phyloP scores from a whole-genome alignment of 1,140 invertebrate genomes.

The Alviniconcha marisindica region DNA sequence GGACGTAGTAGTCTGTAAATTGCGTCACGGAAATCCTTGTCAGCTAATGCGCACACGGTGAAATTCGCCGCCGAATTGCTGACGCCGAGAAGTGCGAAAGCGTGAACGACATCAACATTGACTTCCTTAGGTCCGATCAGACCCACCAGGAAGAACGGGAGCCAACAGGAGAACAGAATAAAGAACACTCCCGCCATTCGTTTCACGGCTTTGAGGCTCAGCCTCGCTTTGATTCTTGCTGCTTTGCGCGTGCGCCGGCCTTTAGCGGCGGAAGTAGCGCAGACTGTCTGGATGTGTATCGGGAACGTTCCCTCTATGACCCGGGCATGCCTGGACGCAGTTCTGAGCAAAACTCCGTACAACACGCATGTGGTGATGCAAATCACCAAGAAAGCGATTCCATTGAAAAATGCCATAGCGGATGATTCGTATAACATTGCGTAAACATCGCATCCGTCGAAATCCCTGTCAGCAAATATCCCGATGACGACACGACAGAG shows the following conservation, averaged over 20 bases:
- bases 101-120: background rate
- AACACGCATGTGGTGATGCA: background rate
- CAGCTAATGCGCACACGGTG: background rate
- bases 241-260: background rate
- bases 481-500: background rate
- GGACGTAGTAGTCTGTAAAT: background rate
- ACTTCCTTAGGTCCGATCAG: conserved; percentile 11
- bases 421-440: conserved; percentile 2
- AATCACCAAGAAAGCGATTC: background rate
- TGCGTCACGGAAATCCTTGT: background rate
- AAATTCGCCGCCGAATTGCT: conserved; percentile 23
- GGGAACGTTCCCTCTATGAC: background rate
- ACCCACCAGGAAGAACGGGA: conserved; percentile 1
- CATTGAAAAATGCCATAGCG: background rate
- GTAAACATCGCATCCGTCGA: background rate
- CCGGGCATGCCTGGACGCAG: background rate
- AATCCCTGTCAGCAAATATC: background rate
- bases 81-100: background rate
- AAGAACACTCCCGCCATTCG: conserved; percentile 8
- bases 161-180: conserved; percentile 13
- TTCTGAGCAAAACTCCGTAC: background rate
- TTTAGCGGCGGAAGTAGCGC: background rate
- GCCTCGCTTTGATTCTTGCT: background rate
- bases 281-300: background rate
- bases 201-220: background rate